These are phyloP conservation scores for Schizopygopsis pylzovi DNA, from an alignment of 2,797 vertebrate genomes.

Conservation along the genomic window DNA sequence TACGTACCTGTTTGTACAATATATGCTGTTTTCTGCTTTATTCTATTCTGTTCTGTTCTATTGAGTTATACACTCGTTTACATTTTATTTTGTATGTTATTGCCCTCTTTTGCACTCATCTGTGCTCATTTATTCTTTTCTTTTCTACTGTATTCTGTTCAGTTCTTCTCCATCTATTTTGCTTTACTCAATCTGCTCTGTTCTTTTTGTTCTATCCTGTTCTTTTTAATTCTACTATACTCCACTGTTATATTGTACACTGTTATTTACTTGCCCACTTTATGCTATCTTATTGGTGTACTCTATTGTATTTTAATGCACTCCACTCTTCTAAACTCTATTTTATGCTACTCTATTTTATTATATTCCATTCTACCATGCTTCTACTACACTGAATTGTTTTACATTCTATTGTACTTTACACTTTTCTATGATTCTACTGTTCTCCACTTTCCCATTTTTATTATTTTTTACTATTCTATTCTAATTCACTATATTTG, in stretches of 20 bases:
- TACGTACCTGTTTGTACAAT: neutral
- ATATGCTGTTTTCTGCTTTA: neutral
- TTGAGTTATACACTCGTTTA: neutral
- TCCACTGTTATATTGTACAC: neutral
- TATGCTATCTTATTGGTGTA: neutral
- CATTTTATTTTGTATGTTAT: neutral
- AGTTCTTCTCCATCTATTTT: neutral
- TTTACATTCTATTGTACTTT: neutral
- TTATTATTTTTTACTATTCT: neutral
- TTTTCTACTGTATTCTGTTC: neutral
- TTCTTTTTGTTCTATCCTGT: neutral
- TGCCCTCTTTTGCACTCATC: neutral
- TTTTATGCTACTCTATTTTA: neutral
- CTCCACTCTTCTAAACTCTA: neutral
- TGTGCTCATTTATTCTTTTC: neutral
- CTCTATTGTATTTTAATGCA: neutral
- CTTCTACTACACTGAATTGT: neutral
- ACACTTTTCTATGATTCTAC: neutral
- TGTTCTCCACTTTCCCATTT: neutral
- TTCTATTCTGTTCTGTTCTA: neutral
- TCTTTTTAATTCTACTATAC: neutral
- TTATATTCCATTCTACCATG: neutral
- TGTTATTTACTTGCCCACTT: too few species aligned
- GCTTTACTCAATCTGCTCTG: neutral
- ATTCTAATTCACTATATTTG: neutral